Evolutionary conservation across 2,797 vertebrate genomes (phyloP), one percentile per base, ranked within the genome.

Genomic region (Siniperca obscura): DNA sequence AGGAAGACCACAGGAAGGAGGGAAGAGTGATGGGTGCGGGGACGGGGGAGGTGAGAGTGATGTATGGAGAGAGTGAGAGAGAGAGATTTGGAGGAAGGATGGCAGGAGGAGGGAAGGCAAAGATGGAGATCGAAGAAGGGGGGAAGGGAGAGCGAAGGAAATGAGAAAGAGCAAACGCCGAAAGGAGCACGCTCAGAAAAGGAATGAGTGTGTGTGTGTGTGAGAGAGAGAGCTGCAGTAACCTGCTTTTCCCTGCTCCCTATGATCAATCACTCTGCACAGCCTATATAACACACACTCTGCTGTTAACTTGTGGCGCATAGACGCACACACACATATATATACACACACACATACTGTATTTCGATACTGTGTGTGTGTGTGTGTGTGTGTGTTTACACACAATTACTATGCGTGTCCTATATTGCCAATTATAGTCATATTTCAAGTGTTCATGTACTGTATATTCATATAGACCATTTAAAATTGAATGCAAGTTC

Each of bases 181-280:
- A 83, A 80, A 69, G 56, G 84, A 67, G 78, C 67, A 60, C 17
- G 22, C 73, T 81, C 48, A 77, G 78, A 70, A 83, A 74, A 78
- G 48, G 84, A 74, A 76, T 70, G 68, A 70, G 81, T 44, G 67
- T 67, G 64, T 50, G 74, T 74, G 69, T 64, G 69, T 25, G 70
- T 30, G 62, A 55, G 70, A 57, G 78, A 38, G 83, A 70, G 75
- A 19, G 91, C 93, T 94, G 95, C 94, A 94, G 93, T 94, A 94
- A 94, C 94, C 94, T 95, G 94, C 90, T 94, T 94, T 95, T 92
- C 89, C 86, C 86, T 86, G 92, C 91, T 94, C 90, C 85, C 87
- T 87, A 87, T 91, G 90, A 95, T 94, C 94, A 94, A 91, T 95
- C 94, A 94, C 88, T 90, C 90, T 87, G 89, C 83, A 87, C 84